Conservation (phyloP, 2,797 vertebrate genomes). For the Anas capensis region DNA sequence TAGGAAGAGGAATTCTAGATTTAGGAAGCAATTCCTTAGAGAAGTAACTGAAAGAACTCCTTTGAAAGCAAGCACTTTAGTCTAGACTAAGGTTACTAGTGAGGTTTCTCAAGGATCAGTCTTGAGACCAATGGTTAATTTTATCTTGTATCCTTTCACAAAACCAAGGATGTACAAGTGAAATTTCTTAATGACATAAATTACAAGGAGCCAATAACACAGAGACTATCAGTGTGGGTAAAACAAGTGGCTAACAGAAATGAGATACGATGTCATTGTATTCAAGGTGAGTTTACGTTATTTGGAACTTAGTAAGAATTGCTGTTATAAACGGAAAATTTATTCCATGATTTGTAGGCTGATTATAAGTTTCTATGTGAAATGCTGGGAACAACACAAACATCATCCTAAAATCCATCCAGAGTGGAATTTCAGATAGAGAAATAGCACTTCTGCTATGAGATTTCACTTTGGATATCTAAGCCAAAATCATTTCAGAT, state of each 20-base stretch:
- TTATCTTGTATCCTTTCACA: not conserved
- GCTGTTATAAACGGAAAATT: not conserved
- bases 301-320: not conserved
- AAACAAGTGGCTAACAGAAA: not conserved
- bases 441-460: not conserved
- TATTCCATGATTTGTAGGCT: not conserved
- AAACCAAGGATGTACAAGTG: not conserved
- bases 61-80: not conserved
- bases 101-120: not conserved
- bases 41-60: not conserved
- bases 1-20: not conserved
- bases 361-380: not conserved
- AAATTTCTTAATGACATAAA: not conserved
- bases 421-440: not conserved
- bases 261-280: not conserved
- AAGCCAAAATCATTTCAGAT: not conserved
- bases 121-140: not conserved
- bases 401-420: not conserved
- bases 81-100: not conserved
- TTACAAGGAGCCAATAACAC: not conserved
- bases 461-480: not conserved
- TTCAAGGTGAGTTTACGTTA: not conserved
- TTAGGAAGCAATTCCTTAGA: not conserved
- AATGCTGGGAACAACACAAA: not conserved
- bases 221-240: not conserved